Conservation (phyloP, 2,113 vertebrate species). For the Thalassoma bifasciatum region DNA sequence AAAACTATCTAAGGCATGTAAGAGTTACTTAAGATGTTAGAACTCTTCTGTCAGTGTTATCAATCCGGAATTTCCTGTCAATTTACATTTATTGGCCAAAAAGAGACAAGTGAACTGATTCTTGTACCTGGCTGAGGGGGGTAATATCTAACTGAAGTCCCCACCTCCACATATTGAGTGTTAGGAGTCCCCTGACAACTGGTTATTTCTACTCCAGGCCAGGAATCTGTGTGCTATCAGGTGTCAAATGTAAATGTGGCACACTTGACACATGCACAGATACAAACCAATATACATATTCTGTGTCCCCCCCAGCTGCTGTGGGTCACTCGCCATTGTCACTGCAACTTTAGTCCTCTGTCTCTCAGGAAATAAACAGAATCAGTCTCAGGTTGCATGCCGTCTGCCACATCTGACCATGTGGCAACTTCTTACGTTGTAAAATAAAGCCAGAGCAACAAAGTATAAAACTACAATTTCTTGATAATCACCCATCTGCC, state of each 20-base stretch:
- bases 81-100: background rate
- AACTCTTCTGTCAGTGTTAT: background rate
- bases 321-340: conserved; percentile 61
- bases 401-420: conserved; percentile 67
- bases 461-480: too few species aligned
- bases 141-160: conserved; percentile 2
- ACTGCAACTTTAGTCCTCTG: conserved; percentile 48
- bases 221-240: conserved; percentile 49
- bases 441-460: too few species aligned
- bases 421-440: too few species aligned
- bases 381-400: conserved; percentile 62
- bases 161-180: conserved; percentile 23
- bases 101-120: background rate
- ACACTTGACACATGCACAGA: conserved; percentile 43
- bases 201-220: conserved; percentile 49
- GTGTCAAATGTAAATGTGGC: conserved; percentile 53
- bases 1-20: conserved; percentile 29
- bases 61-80: background rate
- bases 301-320: conserved; percentile 38
- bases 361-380: conserved; percentile 44
- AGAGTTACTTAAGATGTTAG: background rate
- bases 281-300: conserved; percentile 55
- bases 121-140: conserved; percentile 14
- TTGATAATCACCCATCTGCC: too few species aligned
- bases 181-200: conserved; percentile 64